A percentile compares a stretch with the other conserved stretches of the same genome.
phyloP scores from a whole-genome alignment of 2,888 invertebrate species.

The Amphiduros pacificus region DNA sequence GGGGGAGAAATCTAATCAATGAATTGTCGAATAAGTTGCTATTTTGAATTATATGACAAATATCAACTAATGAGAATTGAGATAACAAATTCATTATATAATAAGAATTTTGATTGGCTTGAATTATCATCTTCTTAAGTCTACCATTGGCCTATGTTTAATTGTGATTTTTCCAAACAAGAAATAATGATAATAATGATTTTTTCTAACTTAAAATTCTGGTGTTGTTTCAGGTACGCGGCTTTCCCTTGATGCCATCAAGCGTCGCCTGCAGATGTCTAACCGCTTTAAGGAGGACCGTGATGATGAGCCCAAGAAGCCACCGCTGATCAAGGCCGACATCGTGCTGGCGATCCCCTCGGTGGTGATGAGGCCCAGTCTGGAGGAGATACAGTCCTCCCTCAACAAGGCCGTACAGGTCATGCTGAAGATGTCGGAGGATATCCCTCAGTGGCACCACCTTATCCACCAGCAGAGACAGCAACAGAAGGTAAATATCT shows the following conservation, averaged over 20 bases:
- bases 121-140: too few relatives aligned
- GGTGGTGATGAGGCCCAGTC: conserved; percentile 78
- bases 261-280: conserved; percentile 55
- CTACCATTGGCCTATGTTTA: too few relatives aligned
- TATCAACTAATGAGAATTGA: too few relatives aligned
- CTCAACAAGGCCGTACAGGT: conserved; percentile 79
- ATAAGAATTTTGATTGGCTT: too few relatives aligned
- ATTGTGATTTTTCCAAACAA: neutral
- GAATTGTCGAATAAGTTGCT: neutral
- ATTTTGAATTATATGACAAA: too few relatives aligned
- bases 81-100: too few relatives aligned
- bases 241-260: conserved; percentile 57
- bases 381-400: conserved; percentile 89
- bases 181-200: neutral
- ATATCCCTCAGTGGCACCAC: conserved; percentile 89
- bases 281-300: conserved; percentile 51
- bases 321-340: conserved; percentile 73
- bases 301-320: conserved; percentile 41
- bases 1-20: neutral
- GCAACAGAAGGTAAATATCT: conserved; percentile 45
- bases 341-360: conserved; percentile 85
- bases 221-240: conserved; percentile 46
- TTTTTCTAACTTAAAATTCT: neutral
- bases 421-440: conserved; percentile 84
- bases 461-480: conserved; percentile 62